Evolutionary conservation across 2,888 invertebrate species (phyloP).

Genomic region (Alentia gelatinosa): DNA sequence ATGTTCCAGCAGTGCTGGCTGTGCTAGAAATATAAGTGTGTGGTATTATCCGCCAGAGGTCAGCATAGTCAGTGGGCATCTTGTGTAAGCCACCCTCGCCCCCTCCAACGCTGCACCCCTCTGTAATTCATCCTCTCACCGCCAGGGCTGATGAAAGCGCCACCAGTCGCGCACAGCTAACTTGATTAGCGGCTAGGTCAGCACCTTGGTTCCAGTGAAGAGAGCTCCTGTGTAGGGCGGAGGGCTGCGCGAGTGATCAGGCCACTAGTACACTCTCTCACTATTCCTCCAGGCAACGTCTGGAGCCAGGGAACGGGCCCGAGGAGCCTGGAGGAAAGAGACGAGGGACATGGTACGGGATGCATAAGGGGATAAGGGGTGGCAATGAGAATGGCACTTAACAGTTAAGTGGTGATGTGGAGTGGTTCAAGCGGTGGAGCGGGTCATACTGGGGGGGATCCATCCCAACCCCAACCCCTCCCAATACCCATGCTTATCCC

Average conservation of each 20-base stretch:
- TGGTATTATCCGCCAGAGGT: no score
- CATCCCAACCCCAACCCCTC: no score
- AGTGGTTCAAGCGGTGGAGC: neutral
- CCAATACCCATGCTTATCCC: no score
- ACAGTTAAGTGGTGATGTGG: neutral
- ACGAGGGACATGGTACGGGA: neutral
- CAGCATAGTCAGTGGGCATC: no score
- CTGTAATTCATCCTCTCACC: neutral
- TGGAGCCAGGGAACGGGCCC: neutral
- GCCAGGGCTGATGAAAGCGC: neutral
- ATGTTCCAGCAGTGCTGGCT: no score
- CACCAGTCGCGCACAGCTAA: neutral
- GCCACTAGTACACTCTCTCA: constrained; percentile 9
- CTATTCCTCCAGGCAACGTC: neutral
- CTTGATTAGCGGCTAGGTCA: constrained; percentile 4
- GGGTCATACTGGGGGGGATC: no score
- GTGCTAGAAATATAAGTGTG: no score
- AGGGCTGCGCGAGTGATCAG: neutral
- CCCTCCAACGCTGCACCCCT: no score
- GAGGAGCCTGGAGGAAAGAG: no score
- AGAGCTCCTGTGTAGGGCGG: neutral
- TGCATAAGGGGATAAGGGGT: neutral
- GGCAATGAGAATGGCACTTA: constrained; percentile 13
- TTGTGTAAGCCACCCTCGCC: no score
- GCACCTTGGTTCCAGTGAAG: neutral